These are phyloP conservation scores for Pemphigus obesinymphae DNA, from an alignment of 1,140 invertebrate species.

Conservation along the genomic window DNA sequence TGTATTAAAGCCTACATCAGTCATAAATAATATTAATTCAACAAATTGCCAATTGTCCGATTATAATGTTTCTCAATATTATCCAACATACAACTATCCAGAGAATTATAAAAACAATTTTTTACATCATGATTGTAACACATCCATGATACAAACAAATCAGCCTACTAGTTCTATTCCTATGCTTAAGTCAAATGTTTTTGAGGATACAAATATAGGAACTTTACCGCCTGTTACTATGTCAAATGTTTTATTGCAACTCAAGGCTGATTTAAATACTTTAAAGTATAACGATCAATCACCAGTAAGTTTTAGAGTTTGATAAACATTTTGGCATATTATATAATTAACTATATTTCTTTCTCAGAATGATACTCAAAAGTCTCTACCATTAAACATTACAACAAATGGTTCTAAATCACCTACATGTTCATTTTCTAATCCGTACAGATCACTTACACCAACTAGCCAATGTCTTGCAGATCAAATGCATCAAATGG, in stretches of 20 bases:
- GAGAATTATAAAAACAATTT: slow-evolving; percentile 17
- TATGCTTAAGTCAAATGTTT: not conserved
- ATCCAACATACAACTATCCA: slow-evolving; percentile 36
- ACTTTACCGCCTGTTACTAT: slow-evolving; percentile 27
- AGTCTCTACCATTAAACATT: slow-evolving; percentile 12
- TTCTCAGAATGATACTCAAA: slow-evolving; percentile 15
- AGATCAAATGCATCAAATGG: slow-evolving; percentile 72
- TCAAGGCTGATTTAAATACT: slow-evolving; percentile 16
- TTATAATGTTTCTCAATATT: slow-evolving; percentile 26
- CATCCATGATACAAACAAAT: slow-evolving; percentile 11
- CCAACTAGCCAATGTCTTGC: slow-evolving; percentile 62
- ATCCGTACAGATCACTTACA: slow-evolving; percentile 58
- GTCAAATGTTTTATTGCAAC: slow-evolving; percentile 31
- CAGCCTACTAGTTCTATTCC: not conserved
- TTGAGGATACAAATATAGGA: not conserved
- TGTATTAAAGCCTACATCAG: slow-evolving; percentile 12
- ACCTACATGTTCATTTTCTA: slow-evolving; percentile 46
- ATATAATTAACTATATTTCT: not conserved
- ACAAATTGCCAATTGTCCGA: not conserved
- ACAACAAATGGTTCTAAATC: slow-evolving; percentile 31
- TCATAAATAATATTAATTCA: not conserved
- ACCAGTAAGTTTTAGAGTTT: not conserved
- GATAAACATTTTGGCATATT: too few relatives aligned
- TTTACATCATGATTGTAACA: not conserved
- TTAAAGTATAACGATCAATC: not conserved